phyloP scores from a whole-genome alignment of 1,140 invertebrate genomes.

The Cotesia chilonis region DNA sequence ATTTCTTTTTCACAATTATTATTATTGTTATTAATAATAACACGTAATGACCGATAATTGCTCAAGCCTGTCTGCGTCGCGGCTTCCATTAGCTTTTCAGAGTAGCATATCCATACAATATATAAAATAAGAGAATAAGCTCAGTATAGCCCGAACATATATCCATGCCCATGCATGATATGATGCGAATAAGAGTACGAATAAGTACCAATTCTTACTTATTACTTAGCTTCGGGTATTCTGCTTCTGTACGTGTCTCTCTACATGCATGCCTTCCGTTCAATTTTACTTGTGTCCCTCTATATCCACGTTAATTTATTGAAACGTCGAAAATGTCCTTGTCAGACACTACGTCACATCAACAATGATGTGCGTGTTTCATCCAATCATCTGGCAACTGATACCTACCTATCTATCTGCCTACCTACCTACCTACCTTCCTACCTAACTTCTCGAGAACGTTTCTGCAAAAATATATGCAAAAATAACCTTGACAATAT shows the following conservation, averaged over 20 bases:
- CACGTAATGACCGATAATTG: conserved; percentile 64
- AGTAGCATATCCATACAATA: neutral
- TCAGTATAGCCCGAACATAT: no score
- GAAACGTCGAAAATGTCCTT: conserved; percentile 24
- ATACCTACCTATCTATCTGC: neutral
- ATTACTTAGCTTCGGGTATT: no score
- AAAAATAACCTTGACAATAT: conserved; percentile 28
- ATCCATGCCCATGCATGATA: neutral
- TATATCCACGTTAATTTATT: conserved; percentile 16
- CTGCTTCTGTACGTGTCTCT: no score
- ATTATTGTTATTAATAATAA: conserved; percentile 66
- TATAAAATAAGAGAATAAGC: neutral
- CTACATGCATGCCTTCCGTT: neutral
- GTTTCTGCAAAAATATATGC: conserved; percentile 18
- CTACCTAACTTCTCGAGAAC: conserved; percentile 1
- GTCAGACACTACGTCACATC: conserved; percentile 1
- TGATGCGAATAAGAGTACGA: no score
- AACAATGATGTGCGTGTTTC: conserved; percentile 33
- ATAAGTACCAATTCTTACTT: no score
- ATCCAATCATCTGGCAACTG: conserved; percentile 19
- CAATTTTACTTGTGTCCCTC: conserved; percentile 20
- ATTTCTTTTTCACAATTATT: conserved; percentile 51
- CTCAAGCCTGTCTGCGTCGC: conserved; percentile 61
- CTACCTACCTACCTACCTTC: no score
- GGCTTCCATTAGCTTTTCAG: conserved; percentile 48